Conservation (phyloP, 2,888 invertebrate species). For the Cylindroiulus punctatus region DNA sequence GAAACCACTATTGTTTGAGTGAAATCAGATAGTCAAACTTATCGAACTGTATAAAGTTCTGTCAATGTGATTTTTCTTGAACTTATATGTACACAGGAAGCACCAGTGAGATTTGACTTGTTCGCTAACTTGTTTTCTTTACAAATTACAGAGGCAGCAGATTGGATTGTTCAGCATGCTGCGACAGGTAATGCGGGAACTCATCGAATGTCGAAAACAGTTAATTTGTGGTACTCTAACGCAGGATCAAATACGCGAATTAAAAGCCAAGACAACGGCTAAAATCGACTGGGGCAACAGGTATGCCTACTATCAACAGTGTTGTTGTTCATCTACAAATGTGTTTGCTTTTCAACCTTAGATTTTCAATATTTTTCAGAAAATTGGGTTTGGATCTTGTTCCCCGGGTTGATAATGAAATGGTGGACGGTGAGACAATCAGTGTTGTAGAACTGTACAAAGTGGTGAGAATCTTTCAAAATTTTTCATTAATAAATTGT, state of each 20-base stretch:
- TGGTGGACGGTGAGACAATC: slow-evolving; percentile 88
- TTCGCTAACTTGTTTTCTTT: not conserved
- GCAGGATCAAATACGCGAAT: slow-evolving; percentile 87
- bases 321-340: not conserved
- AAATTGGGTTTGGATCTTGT: slow-evolving; percentile 92
- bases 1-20: no score
- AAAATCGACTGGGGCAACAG: slow-evolving; percentile 97
- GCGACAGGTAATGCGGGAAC: slow-evolving; percentile 88
- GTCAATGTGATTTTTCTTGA: no score
- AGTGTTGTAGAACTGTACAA: slow-evolving; percentile 89
- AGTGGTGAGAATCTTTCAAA: slow-evolving; percentile 74
- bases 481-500: slow-evolving; percentile 20
- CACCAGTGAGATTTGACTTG: not conserved
- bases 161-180: slow-evolving; percentile 85
- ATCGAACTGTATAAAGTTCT: no score
- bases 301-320: slow-evolving; percentile 69
- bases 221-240: slow-evolving; percentile 88
- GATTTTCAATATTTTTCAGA: slow-evolving; percentile 68
- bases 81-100: no score
- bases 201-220: slow-evolving; percentile 85
- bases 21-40: no score
- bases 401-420: slow-evolving; percentile 86
- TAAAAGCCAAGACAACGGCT: slow-evolving; percentile 85
- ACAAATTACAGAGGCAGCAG: slow-evolving; percentile 76
- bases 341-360: not conserved